Base-by-base conservation (phyloP, 1,140 invertebrate species). In the Brachionus rubens region DNA sequence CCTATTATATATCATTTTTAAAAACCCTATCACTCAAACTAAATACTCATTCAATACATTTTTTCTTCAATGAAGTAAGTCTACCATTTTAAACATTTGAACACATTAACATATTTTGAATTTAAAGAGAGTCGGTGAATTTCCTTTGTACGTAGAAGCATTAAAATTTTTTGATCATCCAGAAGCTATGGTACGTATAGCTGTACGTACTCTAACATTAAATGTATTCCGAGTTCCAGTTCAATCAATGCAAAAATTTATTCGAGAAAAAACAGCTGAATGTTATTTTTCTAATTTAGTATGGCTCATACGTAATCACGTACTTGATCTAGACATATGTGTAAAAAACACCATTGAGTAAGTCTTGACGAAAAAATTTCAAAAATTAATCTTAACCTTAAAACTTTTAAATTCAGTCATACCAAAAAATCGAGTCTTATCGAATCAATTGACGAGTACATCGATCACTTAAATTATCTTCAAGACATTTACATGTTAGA, bases 111-210 rank as follows among this genome's bases (percentile, higher is more conserved):
- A n/a, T n/a, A n/a, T n/a, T n/a, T n/a, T n/a, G n/a, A n/a, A n/a
- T n/a, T n/a, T n/a, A n/a, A n/a, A 65, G 48, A 76, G 36, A 50
- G 36, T 77, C 12, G 67, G 33, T 16, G 96, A 99, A 84, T 99
- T 99, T 86, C 96, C 96, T 16, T 86, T 99, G 0, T 98, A 98
- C 81, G 98, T 96, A 3, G 96, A 99, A 87, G 95, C 95, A 36
- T 96, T 99, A 56, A 98, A 98, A 85, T 98, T 99, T 85, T 99
- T 98, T 84, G 98, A 98, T 85, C 96, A 98, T 85, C 90, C 91
- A 0, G 96, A 99, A 86, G 92, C 92, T 72, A 99, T 99, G 97
- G 96, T 99, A 46, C 88, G 97, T 26, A 99, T 99, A 80, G 96
- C 96, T 28, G 96, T 99, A 1, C 86, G 96, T 76, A 99, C 96